Conservation (phyloP, 2,113 vertebrate species). For the Ceyx cyanopectus region DNA sequence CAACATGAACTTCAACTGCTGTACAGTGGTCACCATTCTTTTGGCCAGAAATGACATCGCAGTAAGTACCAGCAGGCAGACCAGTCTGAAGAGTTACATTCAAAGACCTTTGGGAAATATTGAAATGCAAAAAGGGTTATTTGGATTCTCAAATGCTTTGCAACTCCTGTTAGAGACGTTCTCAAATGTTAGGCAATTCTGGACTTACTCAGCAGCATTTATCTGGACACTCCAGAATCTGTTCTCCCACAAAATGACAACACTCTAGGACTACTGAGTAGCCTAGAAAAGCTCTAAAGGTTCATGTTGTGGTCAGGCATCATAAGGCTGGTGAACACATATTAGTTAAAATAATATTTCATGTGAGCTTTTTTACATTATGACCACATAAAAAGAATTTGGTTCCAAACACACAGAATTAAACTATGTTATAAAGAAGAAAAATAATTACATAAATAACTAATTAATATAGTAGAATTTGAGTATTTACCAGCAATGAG, state of each 20-base stretch:
- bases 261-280: background rate
- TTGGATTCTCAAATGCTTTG: background rate
- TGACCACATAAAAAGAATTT: background rate
- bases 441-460: background rate
- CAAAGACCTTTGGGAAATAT: no score
- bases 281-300: background rate
- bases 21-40: slow-evolving; percentile 82
- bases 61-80: slow-evolving; percentile 89
- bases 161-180: background rate
- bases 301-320: background rate
- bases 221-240: background rate
- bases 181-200: background rate
- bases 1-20: slow-evolving; percentile 77
- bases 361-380: background rate
- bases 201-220: background rate
- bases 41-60: slow-evolving; percentile 92
- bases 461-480: background rate
- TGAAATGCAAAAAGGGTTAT: background rate
- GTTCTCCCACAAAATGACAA: background rate
- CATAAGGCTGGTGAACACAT: background rate
- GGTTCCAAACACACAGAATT: background rate
- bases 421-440: background rate
- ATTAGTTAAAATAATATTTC: background rate
- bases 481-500: background rate
- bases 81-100: slow-evolving; percentile 77